These are phyloP conservation scores for Diarsia brunnea DNA, from an alignment of 2,888 invertebrate genomes.

Conservation along the genomic window DNA sequence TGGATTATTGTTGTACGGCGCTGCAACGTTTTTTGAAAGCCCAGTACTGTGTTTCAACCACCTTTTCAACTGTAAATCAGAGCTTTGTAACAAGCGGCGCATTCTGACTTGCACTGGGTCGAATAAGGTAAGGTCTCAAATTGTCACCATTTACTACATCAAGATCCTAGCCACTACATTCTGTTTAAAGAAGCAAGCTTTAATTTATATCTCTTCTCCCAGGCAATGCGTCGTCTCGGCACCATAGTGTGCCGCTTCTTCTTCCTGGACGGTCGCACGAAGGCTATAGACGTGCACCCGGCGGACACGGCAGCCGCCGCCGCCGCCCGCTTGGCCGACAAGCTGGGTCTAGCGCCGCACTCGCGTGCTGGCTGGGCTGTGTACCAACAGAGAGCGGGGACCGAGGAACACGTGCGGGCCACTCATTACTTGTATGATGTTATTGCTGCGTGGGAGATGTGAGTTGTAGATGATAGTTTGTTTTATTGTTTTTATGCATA, in stretches of 20 bases:
- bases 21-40: too few species aligned
- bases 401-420: constrained; percentile 97
- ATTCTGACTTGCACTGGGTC: neutral
- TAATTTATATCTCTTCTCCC: too few species aligned
- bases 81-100: neutral
- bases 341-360: constrained; percentile 94
- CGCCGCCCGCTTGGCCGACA: constrained; percentile 96
- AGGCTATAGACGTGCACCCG: constrained; percentile 98
- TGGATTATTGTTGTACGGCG: too few species aligned
- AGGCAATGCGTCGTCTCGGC: constrained; percentile 97
- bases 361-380: constrained; percentile 98
- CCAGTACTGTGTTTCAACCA: too few species aligned
- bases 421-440: constrained; percentile 98
- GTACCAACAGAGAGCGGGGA: constrained; percentile 96
- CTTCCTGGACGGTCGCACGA: constrained; percentile 98
- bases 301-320: constrained; percentile 98
- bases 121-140: too few species aligned
- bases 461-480: constrained; percentile 72
- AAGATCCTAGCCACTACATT: too few species aligned
- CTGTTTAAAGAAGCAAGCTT: too few species aligned
- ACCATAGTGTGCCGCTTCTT: constrained; percentile 98
- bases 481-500: too few species aligned
- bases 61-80: neutral
- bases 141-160: too few species aligned
- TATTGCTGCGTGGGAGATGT: constrained; percentile 98